Base-by-base conservation (phyloP, 2,888 invertebrate species). In the Idaea aversata region DNA sequence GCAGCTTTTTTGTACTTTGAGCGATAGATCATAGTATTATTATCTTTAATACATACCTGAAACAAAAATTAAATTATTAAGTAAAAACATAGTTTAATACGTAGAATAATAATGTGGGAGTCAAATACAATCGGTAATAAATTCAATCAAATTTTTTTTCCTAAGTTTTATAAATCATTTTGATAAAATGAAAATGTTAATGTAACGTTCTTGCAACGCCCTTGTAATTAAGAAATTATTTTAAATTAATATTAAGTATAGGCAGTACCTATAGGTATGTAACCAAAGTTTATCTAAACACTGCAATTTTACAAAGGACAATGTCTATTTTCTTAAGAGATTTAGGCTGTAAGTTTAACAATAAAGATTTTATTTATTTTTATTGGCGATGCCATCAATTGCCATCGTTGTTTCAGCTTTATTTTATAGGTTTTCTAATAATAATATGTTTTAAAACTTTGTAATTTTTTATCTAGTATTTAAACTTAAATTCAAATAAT, bases 41-140 rank as follows among this genome's bases (percentile, higher is more conserved):
- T 25, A 25, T 25, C 25, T 25, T 60, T 15, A 63, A 38, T 60
- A 66, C 71, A 61, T 73, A 73, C 73, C 73, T 73, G 71, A 65
- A 73, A 73, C 66, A 68, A 66, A 63, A 66, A 61, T 62, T 59
- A 34, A 57, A 57, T 62, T 61, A 59, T 60, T 63, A 47, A 47
- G 13, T 47, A 10, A 7, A 38, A 13, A 7, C 7, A 13, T 47
- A 4, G 47, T 47, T 13, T 13, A 47, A 47, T 47, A 47, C 13
- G 13, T 10, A 13, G 47, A 47, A 47, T 47, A 47, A 5, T 47
- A 47, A 47, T 47, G 47, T 47, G 47, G 47, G 47, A 47, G 47
- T 47, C 47, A 47, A 47, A 47, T 47, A 47, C 47, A 47, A 47
- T 47, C 47, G 13, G 47, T 47, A 47, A 47, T 47, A 47, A 47